Conservation (phyloP, 2,797 vertebrate genomes). For the Perdix hodgsoniae region DNA sequence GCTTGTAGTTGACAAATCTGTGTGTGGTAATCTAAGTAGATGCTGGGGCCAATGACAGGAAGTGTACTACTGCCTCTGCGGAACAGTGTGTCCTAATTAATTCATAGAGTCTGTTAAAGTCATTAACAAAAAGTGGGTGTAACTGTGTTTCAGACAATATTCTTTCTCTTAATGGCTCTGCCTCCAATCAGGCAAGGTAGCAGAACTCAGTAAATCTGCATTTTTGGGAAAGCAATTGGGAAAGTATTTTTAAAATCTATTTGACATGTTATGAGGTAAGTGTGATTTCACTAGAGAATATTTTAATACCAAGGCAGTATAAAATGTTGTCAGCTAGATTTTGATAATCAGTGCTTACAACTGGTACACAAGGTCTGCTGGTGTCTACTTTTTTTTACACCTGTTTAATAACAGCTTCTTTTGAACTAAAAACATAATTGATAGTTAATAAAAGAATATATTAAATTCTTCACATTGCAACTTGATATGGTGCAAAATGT, state of each 20-base stretch:
- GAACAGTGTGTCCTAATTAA: not conserved
- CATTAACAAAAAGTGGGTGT: not conserved
- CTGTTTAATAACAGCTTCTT: conserved; percentile 12
- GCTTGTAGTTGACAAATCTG: not conserved
- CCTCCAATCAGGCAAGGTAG: not conserved
- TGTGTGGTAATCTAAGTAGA: not conserved
- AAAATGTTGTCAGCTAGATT: not conserved
- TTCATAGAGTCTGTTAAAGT: not conserved
- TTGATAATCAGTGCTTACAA: not conserved
- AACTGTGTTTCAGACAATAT: not conserved
- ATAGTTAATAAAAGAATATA: conserved; percentile 44
- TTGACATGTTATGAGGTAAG: not conserved
- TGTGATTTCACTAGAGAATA: not conserved
- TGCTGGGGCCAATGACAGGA: not conserved
- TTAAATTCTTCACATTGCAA: conserved; percentile 39
- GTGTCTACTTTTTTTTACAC: not conserved
- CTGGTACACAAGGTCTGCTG: not conserved
- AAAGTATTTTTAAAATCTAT: not conserved
- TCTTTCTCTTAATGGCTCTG: not conserved
- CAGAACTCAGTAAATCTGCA: not conserved
- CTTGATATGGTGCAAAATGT: conserved; percentile 7
- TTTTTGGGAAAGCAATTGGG: no score
- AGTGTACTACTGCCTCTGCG: not conserved
- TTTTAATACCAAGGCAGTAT: not conserved
- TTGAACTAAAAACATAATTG: conserved; percentile 58